phyloP scores from a whole-genome alignment of 2,113 vertebrate genomes.

The Eonycteris spelaea region DNA sequence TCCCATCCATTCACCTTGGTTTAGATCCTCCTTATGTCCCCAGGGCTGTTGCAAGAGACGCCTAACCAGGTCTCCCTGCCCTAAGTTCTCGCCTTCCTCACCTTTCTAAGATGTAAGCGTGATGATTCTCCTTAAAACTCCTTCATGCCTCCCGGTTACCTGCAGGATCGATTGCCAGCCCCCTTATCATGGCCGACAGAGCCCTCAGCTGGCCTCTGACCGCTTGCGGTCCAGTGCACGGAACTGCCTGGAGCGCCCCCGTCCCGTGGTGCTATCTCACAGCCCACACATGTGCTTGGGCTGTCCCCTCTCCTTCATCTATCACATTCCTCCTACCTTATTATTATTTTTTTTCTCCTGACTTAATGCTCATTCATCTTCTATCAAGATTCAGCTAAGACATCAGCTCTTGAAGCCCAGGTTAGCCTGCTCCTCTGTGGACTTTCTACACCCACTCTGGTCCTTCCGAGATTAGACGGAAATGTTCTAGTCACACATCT shows the following conservation, averaged over 20 bases:
- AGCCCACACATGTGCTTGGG: neutral
- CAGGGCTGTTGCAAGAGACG: neutral
- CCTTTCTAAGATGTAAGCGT: neutral
- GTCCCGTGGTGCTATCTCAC: neutral
- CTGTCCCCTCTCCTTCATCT: neutral
- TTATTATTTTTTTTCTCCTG: neutral
- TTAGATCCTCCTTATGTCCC: neutral
- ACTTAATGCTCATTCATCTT: neutral
- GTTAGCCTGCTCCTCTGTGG: neutral
- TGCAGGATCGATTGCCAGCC: neutral
- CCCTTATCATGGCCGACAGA: rapidly evolving
- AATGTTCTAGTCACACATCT: neutral
- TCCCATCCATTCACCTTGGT: neutral
- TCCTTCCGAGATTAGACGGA: neutral
- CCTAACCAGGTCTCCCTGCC: neutral
- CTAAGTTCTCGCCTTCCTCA: neutral
- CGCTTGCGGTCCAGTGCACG: rapidly evolving
- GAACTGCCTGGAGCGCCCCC: neutral
- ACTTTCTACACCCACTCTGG: neutral
- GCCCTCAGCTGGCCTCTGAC: neutral
- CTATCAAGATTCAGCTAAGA: neutral
- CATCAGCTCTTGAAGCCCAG: neutral
- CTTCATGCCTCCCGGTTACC: neutral
- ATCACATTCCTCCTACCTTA: neutral
- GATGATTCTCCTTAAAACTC: neutral